Conservation (phyloP, 1,140 invertebrate genomes). For the Phortica variegata region DNA sequence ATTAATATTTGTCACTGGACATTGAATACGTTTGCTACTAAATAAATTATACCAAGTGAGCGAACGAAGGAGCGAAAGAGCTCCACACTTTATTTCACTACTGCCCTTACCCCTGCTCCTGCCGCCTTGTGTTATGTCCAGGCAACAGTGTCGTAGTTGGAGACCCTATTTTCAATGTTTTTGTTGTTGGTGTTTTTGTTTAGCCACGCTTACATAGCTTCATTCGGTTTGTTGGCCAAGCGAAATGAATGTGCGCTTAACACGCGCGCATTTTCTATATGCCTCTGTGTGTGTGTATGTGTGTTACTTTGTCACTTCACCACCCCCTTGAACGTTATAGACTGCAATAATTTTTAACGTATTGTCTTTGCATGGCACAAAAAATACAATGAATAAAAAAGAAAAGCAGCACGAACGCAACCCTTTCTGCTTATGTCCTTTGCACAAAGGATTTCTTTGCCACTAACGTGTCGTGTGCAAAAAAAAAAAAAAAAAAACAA, state of each 20-base stretch:
- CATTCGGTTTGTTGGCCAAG: not conserved
- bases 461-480: too few species aligned
- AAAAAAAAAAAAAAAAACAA: too few species aligned
- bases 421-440: too few species aligned
- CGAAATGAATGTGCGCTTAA: constrained; percentile 42
- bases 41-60: constrained; percentile 42
- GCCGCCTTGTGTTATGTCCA: not conserved
- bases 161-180: constrained; percentile 16
- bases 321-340: too few species aligned
- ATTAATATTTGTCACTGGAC: constrained; percentile 55
- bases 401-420: too few species aligned
- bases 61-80: not conserved
- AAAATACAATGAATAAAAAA: too few species aligned
- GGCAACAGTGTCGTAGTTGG: not conserved
- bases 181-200: constrained; percentile 8
- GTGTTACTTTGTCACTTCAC: not conserved
- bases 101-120: too few species aligned
- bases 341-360: too few species aligned
- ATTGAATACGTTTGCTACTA: constrained; percentile 30
- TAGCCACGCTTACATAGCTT: too few species aligned
- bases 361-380: too few species aligned
- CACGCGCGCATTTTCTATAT: constrained; percentile 26
- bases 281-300: constrained; percentile 26
- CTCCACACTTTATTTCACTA: too few species aligned
- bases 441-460: too few species aligned